Percentiles rank a stretch among this genome's conserved stretches.
Conservation (phyloP, 2,888 invertebrate genomes). For the Adineta ricciae region DNA sequence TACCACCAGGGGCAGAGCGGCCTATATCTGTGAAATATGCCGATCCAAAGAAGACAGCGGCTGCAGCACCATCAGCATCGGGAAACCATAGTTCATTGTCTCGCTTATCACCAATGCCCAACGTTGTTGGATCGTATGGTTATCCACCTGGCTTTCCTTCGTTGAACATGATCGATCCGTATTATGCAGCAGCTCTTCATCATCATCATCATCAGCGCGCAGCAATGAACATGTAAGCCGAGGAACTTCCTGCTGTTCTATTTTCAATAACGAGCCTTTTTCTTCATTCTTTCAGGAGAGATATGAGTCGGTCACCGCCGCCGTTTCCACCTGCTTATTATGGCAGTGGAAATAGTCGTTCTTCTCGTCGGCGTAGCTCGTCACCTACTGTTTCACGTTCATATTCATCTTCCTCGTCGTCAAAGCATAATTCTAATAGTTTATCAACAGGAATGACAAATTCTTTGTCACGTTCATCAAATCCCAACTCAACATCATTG, state of each 20-base stretch:
- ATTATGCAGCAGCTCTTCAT: not conserved
- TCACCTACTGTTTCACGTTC: not conserved
- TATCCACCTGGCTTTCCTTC: not conserved
- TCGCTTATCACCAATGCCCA: not conserved
- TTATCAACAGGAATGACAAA: not conserved
- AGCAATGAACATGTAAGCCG: not conserved
- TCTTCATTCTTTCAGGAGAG: not conserved
- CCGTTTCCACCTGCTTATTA: not conserved
- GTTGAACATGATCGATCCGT: not conserved
- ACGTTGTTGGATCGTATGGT: not conserved
- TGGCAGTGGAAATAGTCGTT: not conserved
- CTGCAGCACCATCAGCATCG: not conserved
- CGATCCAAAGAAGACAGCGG: constrained; percentile 20
- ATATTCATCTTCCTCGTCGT: not conserved
- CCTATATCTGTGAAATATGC: constrained; percentile 32
- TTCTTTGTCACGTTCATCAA: not conserved
- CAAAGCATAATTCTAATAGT: not conserved
- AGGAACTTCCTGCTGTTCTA: not conserved
- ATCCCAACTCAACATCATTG: not conserved
- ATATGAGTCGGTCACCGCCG: not conserved
- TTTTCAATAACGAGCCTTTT: not conserved
- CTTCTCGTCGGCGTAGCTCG: not conserved
- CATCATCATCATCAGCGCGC: not conserved
- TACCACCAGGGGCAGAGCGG: constrained; percentile 17
- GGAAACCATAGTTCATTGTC: not conserved